These are phyloP conservation scores for Dromococcyx pavoninus DNA, from an alignment of 2,797 vertebrate species.

Conservation along the genomic window DNA sequence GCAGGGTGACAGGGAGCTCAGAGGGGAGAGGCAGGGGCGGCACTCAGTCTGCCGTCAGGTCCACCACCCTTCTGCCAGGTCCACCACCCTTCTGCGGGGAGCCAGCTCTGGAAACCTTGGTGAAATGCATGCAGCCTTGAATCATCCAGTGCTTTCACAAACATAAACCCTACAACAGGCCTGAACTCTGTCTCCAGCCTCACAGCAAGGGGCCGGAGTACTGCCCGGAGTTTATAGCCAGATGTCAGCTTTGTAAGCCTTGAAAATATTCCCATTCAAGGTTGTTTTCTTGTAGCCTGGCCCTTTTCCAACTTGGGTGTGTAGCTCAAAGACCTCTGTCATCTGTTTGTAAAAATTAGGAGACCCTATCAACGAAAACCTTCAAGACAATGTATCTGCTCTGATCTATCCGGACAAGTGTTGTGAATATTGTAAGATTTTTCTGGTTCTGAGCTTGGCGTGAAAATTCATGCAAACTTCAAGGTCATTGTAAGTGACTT, in stretches of 20 bases:
- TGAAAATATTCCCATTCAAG: conserved; percentile 11
- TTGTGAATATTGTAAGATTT: not conserved
- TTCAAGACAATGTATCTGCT: not conserved
- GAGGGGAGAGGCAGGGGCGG: not conserved
- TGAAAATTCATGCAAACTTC: not conserved
- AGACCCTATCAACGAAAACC: not conserved
- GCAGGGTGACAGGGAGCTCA: not conserved
- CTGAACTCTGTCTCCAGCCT: not conserved
- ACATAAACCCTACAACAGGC: not conserved
- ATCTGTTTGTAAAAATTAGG: not conserved
- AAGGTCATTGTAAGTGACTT: not conserved
- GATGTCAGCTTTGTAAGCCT: not conserved
- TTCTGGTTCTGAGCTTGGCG: not conserved
- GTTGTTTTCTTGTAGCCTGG: not conserved
- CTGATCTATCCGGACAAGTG: not conserved
- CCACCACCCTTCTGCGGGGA: not conserved
- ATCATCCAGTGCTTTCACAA: not conserved
- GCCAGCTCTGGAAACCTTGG: not conserved
- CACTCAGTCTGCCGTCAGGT: accelerated
- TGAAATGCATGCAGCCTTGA: not conserved
- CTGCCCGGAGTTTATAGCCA: not conserved
- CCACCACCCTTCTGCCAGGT: not conserved
- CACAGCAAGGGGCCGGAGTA: not conserved
- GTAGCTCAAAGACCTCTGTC: not conserved
- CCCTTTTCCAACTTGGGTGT: not conserved